Evolutionary conservation across 2,888 invertebrate genomes (phyloP).

Genomic region (Aleiodes alternator): DNA sequence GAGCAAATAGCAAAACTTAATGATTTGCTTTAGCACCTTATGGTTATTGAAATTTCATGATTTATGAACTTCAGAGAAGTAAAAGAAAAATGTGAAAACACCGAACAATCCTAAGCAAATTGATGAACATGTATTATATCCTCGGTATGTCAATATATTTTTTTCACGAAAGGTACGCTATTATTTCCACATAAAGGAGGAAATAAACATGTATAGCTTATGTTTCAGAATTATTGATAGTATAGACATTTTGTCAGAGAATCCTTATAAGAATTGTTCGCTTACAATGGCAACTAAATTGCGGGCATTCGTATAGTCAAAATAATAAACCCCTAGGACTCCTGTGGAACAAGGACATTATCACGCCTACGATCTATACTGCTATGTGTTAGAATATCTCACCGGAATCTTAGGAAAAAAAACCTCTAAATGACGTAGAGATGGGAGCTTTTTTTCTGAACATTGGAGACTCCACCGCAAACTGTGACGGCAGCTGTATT

Average conservation of each 20-base stretch:
- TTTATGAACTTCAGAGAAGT: no score
- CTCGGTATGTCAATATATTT: background rate
- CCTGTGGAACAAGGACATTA: constrained; percentile 49
- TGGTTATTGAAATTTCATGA: no score
- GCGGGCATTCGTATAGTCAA: constrained; percentile 69
- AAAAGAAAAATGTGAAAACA: no score
- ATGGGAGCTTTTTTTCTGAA: constrained; percentile 47
- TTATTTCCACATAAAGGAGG: background rate
- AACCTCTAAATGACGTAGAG: constrained; percentile 26
- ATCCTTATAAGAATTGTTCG: constrained; percentile 62
- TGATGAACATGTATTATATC: constrained; percentile 1
- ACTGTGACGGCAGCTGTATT: constrained; percentile 72
- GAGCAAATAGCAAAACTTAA: no score
- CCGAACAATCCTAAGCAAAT: constrained; percentile 2
- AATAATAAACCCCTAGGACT: constrained; percentile 60
- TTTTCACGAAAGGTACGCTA: no score
- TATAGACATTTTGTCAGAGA: constrained; percentile 53
- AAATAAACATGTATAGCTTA: constrained; percentile 44
- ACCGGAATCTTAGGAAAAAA: constrained; percentile 1
- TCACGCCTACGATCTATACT: constrained; percentile 59
- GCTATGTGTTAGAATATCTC: constrained; percentile 38
- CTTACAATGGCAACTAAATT: constrained; percentile 71
- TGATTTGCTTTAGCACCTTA: no score
- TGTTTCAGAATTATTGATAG: constrained; percentile 43
- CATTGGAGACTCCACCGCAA: constrained; percentile 68